Evolutionary conservation across 2,888 invertebrate genomes (phyloP), one percentile per base, ranked within the genome.

Genomic region (Oxycera nigricornis): DNA sequence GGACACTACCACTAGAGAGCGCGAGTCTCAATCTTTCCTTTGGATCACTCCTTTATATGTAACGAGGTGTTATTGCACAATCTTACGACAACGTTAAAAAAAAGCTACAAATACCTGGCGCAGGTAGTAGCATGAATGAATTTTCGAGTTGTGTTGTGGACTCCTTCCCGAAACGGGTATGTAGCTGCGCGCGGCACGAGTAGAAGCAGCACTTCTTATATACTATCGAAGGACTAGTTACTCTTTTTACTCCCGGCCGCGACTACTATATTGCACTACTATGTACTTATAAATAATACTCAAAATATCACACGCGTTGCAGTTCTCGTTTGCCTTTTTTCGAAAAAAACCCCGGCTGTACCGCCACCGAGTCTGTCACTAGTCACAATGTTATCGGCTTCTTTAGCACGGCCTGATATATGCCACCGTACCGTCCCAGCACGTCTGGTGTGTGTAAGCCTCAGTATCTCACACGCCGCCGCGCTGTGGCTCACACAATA

Each of bases 361-460:
- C 76, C 74, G 76, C 59, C 76, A 74, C 68, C 70, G 74, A 73
- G 76, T 73, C 67, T 76, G 76, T 73, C 74, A 73, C 76, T 72
- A 74, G 73, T 74, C 73, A 74, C 74, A 76, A 76, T 76, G 74
- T 73, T 76, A 74, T 76, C 74, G 74, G 73, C 74, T 61, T 74
- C 74, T 68, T 70, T 73, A 73, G 62, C 39, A 28, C 74, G 50
- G 73, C 72, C 55, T 74, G 74, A 76, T 74, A 76, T 76, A 76
- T 76, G 76, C 74, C 70, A 70, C 68, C 50, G 72, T n/a, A n/a
- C n/a, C 35, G 50, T 74, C 73, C 57, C 74, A 73, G 61, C 52
- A 41, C 20, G 52, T 39, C 65, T 65, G 22, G 41, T 39, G 17
- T 30, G 28, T 65, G 65, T 65, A 39, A 65, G 39, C 65, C 20